phyloP scores from a whole-genome alignment of 2,113 vertebrate genomes.

The Gadus macrocephalus region DNA sequence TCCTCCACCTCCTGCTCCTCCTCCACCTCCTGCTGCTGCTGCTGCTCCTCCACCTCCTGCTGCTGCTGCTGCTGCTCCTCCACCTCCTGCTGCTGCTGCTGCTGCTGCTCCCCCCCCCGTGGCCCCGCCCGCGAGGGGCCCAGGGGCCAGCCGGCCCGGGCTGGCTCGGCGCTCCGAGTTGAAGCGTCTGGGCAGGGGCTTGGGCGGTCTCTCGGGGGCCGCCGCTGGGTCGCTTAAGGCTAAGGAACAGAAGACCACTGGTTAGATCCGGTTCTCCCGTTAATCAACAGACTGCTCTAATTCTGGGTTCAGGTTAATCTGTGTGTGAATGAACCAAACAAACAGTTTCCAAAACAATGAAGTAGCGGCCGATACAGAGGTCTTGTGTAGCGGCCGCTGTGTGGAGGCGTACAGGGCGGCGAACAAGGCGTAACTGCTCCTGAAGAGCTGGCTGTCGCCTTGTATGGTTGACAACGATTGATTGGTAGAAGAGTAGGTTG shows the following conservation, averaged over 20 bases:
- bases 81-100: slow-evolving; percentile 44
- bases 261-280: too few relatives aligned
- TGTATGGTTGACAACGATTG: too few relatives aligned
- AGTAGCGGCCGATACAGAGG: too few relatives aligned
- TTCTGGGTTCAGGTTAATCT: neutral
- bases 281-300: neutral
- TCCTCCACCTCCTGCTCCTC: slow-evolving; percentile 38
- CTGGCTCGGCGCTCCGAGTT: slow-evolving; percentile 86
- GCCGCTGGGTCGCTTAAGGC: slow-evolving; percentile 77
- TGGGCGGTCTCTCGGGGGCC: slow-evolving; percentile 90
- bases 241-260: slow-evolving; percentile 38
- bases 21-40: slow-evolving; percentile 20
- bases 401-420: too few relatives aligned
- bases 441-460: too few relatives aligned
- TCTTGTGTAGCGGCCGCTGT: too few relatives aligned
- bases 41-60: slow-evolving; percentile 39
- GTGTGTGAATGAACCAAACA: too few relatives aligned
- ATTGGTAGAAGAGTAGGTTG: too few relatives aligned
- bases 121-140: neutral
- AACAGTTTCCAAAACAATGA: too few relatives aligned
- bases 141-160: slow-evolving; percentile 67
- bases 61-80: slow-evolving; percentile 34
- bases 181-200: slow-evolving; percentile 89
- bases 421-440: too few relatives aligned
- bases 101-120: slow-evolving; percentile 28